Conservation (phyloP, 2,888 invertebrate genomes). For the Agrochola lota region DNA sequence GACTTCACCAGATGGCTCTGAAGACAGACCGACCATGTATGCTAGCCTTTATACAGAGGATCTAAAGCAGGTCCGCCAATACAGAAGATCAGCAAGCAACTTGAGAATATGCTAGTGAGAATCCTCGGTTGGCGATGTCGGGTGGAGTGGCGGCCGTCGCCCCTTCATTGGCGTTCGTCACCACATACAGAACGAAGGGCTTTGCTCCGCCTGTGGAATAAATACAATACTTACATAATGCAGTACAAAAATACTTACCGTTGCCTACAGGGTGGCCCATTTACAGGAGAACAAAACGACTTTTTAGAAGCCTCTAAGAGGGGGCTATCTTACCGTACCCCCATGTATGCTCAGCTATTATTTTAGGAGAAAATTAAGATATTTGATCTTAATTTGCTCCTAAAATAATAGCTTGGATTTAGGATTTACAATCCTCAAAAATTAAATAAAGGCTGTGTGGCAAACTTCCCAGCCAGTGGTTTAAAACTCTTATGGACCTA, state of each 20-base stretch:
- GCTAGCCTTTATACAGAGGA: neutral
- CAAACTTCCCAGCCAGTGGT: neutral
- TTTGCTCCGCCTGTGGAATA: conserved; percentile 89
- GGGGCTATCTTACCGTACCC: too few species aligned
- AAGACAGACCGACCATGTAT: neutral
- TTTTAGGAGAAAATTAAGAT: neutral
- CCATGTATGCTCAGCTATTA: neutral
- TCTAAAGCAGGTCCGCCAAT: neutral
- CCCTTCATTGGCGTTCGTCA: conserved; percentile 92
- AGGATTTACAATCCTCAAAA: neutral
- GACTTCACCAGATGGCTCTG: too few species aligned
- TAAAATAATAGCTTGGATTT: too few species aligned
- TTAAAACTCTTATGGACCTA: neutral
- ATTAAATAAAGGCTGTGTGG: neutral
- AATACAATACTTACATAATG: neutral
- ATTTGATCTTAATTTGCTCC: too few species aligned
- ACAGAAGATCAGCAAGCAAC: conserved; percentile 89
- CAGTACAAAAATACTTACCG: neutral
- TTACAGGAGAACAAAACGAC: neutral
- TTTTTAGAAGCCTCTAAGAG: neutral
- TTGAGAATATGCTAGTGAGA: conserved; percentile 93
- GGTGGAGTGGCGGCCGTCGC: conserved; percentile 83
- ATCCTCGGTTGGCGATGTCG: conserved; percentile 94
- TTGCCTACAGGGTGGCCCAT: neutral
- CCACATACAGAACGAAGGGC: conserved; percentile 94